A percentile compares a stretch with the other conserved stretches of the same genome.
phyloP scores from a whole-genome alignment of 2,888 invertebrate species.

The Melanostoma mellinum region DNA sequence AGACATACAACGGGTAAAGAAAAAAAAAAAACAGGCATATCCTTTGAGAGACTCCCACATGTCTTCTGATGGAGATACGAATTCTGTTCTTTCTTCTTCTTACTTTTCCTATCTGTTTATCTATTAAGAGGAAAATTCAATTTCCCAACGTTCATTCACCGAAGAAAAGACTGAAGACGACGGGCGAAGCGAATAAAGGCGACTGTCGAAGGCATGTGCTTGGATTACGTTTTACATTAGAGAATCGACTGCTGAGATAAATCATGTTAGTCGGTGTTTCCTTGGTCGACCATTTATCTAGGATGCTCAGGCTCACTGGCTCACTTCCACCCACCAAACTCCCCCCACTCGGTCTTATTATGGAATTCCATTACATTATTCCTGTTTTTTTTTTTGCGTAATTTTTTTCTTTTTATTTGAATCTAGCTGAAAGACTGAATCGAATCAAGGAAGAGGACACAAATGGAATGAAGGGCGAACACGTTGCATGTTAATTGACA shows the following conservation, averaged over 20 bases:
- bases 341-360: slow-evolving; percentile 14
- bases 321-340: neutral
- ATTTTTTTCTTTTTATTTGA: slow-evolving; percentile 33
- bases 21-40: slow-evolving; percentile 39
- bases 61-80: slow-evolving; percentile 42
- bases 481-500: slow-evolving; percentile 69
- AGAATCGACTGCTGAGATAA: slow-evolving; percentile 63
- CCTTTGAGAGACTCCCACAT: slow-evolving; percentile 65
- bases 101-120: slow-evolving; percentile 50
- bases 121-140: slow-evolving; percentile 68
- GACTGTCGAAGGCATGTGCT: slow-evolving; percentile 64
- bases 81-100: slow-evolving; percentile 9
- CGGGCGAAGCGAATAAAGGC: slow-evolving; percentile 43
- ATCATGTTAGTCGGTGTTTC: slow-evolving; percentile 63
- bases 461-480: slow-evolving; percentile 50
- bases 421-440: slow-evolving; percentile 3
- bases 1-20: neutral
- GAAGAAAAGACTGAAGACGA: neutral
- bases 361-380: slow-evolving; percentile 41
- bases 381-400: slow-evolving; percentile 33
- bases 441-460: slow-evolving; percentile 23
- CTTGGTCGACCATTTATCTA: slow-evolving; percentile 31
- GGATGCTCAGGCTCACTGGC: neutral
- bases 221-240: slow-evolving; percentile 66
- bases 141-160: slow-evolving; percentile 48